phyloP scores from a whole-genome alignment of 2,797 vertebrate species.

The Pangasius larnaudii region DNA sequence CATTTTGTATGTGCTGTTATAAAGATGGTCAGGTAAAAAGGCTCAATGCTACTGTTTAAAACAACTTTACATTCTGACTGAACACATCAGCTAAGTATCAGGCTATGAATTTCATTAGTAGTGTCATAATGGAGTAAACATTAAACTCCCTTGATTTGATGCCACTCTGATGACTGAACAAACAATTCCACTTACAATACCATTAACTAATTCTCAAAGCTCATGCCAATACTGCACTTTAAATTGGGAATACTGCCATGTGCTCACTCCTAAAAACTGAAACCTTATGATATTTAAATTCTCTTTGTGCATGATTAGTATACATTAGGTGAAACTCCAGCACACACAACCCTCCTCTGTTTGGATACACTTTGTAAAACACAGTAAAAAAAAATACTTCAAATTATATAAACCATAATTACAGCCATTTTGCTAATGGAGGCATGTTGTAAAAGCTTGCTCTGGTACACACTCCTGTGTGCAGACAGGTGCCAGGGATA shows the following conservation, averaged over 20 bases:
- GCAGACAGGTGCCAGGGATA: background rate
- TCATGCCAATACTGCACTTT: conserved; percentile 10
- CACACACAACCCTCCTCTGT: background rate
- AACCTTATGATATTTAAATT: background rate
- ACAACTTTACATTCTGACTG: background rate
- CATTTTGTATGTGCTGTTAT: background rate
- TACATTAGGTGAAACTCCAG: background rate
- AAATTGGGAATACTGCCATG: conserved; percentile 1
- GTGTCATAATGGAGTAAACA: background rate
- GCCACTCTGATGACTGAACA: background rate
- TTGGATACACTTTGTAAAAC: background rate
- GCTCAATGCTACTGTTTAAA: background rate
- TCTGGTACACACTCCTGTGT: background rate
- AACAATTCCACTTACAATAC: background rate
- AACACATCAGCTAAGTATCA: background rate
- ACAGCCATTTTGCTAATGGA: background rate
- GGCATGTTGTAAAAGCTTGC: background rate
- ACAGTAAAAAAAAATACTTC: background rate
- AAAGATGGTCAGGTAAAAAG: background rate
- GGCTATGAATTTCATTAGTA: background rate
- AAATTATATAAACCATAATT: background rate
- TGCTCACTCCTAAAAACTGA: background rate
- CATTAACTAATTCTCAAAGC: background rate
- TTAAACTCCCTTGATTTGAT: background rate
- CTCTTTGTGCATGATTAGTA: background rate